A percentile compares a stretch with the other conserved stretches of the same genome.
These are phyloP conservation scores for Poicephalus meyeri DNA, from an alignment of 2,113 vertebrate genomes.

Conservation along the genomic window DNA sequence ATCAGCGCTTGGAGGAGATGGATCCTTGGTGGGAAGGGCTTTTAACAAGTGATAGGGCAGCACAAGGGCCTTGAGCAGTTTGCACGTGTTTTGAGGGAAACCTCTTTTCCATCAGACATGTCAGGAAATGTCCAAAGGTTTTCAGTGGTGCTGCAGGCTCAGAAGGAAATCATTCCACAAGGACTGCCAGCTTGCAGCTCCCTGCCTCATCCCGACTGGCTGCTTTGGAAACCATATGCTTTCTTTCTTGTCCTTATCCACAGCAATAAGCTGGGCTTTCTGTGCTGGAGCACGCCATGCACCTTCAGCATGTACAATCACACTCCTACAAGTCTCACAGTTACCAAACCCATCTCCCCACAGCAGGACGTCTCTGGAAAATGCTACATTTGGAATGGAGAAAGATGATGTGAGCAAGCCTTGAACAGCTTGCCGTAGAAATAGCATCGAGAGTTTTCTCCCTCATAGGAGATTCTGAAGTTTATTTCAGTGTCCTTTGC, in stretches of 20 bases:
- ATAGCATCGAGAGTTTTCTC: background rate
- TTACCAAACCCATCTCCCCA: background rate
- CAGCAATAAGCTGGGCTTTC: background rate
- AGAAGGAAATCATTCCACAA: background rate
- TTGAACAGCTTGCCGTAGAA: background rate
- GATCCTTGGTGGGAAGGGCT: background rate
- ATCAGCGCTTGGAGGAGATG: background rate
- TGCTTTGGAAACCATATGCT: rapidly evolving
- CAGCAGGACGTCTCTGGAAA: background rate
- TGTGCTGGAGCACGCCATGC: rapidly evolving
- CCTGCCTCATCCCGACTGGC: background rate
- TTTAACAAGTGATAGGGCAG: background rate
- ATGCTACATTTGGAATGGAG: background rate
- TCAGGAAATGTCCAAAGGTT: background rate
- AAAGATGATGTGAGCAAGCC: background rate
- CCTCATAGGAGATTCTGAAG: background rate
- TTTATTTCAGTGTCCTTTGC: background rate
- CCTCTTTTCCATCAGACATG: background rate
- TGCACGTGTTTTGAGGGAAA: background rate
- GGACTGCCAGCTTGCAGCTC: background rate
- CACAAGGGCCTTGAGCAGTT: background rate
- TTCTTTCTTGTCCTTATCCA: background rate
- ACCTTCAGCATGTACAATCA: background rate
- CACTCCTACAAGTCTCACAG: background rate
- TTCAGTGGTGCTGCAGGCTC: background rate